Evolutionary conservation across 2,797 vertebrate genomes (phyloP).

Genomic region (Pantherophis alleghaniensis): DNA sequence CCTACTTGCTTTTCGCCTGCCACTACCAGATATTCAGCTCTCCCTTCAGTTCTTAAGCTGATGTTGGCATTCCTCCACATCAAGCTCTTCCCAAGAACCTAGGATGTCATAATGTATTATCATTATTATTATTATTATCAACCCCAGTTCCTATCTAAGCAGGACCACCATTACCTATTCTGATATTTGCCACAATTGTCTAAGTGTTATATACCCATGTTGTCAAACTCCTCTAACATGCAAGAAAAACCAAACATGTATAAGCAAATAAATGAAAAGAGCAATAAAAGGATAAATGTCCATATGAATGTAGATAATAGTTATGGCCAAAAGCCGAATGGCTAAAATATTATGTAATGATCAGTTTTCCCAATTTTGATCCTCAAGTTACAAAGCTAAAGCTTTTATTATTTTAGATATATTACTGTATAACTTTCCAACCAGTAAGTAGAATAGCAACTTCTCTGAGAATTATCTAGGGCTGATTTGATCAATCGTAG

Average conservation of each 20-base stretch:
- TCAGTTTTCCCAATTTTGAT: not conserved
- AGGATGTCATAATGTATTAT: too few relatives aligned
- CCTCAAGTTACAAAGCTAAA: not conserved
- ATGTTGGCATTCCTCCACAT: too few relatives aligned
- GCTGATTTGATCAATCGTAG: not conserved
- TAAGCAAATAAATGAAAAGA: not conserved
- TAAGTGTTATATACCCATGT: not conserved
- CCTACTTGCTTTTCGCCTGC: too few relatives aligned
- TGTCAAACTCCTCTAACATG: not conserved
- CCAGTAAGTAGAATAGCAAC: not conserved
- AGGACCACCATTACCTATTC: too few relatives aligned
- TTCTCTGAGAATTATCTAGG: not conserved
- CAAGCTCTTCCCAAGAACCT: too few relatives aligned
- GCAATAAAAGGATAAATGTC: not conserved
- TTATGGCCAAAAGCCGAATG: not conserved
- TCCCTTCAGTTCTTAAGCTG: too few relatives aligned
- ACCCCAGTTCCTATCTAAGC: not conserved
- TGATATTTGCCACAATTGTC: too few relatives aligned
- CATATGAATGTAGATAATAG: not conserved
- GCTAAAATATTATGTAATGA: not conserved
- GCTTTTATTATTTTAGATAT: not conserved
- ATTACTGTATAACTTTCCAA: not conserved
- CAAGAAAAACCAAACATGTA: not conserved
- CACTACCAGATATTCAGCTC: too few relatives aligned
- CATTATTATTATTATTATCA: not conserved